These are phyloP conservation scores for Brachionus manjavacas DNA, from an alignment of 1,140 invertebrate species.

Conservation along the genomic window DNA sequence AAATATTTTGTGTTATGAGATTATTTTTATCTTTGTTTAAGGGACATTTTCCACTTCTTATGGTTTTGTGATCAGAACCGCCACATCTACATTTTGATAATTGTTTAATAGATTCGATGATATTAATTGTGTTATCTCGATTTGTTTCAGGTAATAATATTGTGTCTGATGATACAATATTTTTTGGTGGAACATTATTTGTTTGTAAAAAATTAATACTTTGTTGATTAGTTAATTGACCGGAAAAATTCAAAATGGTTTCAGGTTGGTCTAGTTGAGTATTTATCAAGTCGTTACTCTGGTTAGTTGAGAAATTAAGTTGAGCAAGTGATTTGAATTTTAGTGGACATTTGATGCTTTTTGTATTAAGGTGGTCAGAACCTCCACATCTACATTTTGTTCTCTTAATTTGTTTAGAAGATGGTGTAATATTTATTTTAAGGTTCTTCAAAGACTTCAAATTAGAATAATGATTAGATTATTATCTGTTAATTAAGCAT, in stretches of 20 bases:
- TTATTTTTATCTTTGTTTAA: background rate
- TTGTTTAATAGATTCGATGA: background rate
- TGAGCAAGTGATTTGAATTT: background rate
- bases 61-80: background rate
- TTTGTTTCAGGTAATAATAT: no score
- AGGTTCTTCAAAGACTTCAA: background rate
- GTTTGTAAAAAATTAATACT: background rate
- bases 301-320: background rate
- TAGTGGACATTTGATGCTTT: no score
- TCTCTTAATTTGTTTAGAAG: background rate
- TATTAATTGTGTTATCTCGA: background rate
- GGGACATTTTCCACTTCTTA: background rate
- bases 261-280: background rate
- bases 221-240: background rate
- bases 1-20: background rate
- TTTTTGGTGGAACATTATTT: no score
- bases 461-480: background rate
- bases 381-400: background rate
- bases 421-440: background rate
- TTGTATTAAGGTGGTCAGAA: no score
- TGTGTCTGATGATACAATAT: no score
- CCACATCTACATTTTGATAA: background rate
- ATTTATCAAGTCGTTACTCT: background rate
- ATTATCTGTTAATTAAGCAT: background rate
- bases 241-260: background rate